phyloP scores from a whole-genome alignment of 2,113 vertebrate species.

The Muntiacus reevesi region DNA sequence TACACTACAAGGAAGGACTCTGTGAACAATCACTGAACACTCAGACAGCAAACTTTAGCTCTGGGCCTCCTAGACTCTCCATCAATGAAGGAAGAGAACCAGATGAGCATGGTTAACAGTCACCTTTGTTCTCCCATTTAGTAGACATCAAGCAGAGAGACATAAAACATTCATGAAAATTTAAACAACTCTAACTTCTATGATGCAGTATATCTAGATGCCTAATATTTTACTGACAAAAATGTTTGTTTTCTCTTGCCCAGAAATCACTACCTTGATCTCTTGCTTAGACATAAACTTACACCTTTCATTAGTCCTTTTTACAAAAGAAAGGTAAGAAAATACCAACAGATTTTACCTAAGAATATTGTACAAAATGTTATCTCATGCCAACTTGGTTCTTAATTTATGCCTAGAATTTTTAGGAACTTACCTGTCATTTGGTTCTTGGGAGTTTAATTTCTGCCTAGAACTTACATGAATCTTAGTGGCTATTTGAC shows the following conservation, averaged over 20 bases:
- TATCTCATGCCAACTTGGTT: neutral
- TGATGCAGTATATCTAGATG: neutral
- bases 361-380: neutral
- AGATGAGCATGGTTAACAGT: neutral
- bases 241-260: neutral
- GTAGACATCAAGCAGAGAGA: neutral
- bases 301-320: neutral
- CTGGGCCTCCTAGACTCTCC: neutral
- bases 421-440: neutral
- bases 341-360: neutral
- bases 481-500: neutral
- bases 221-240: neutral
- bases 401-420: neutral
- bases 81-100: neutral
- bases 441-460: neutral
- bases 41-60: neutral
- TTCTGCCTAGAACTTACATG: neutral
- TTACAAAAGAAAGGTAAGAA: slow-evolving; percentile 26
- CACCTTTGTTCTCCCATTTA: neutral
- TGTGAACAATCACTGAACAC: neutral
- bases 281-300: neutral
- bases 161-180: slow-evolving; percentile 33
- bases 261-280: neutral
- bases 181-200: neutral
- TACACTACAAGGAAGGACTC: neutral